Base-by-base conservation (phyloP, 2,797 vertebrate species). In the Peromyscus eremicus region DNA sequence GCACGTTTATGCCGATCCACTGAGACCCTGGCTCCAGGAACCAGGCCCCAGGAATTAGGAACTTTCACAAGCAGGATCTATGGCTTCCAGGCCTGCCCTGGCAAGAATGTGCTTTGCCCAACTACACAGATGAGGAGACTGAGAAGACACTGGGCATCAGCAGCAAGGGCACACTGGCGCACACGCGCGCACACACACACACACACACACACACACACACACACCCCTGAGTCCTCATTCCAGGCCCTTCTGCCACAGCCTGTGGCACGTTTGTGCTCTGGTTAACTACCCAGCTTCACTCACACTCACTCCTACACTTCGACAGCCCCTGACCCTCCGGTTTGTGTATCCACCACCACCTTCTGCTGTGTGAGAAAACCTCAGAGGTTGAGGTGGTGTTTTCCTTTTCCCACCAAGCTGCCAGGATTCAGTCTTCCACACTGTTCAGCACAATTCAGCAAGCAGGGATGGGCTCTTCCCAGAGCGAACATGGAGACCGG, bases 191-290 rank as follows among this genome's bases (percentile, higher is more conserved):
- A 21, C 57, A 57, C 57, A 57, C 19, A 57, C 57, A 57, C 5
- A 60, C 60, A 62, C 57, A 57, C 55, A 57, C 55, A 57, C 55
- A 57, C 55, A 57, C 55, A 57, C 55, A 57, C 55, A 57, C 57
- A 60, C 34, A 57, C 68, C 29, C 46, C 16, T 43, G 8, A 0
- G 25, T 25, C 29, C 52, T 62, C 60, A 46, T 55, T 52, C 43
- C 68, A 6, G 3, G 57, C 21, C 91, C 14, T 16, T 17, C 71
- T 4, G 0, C 4, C 2, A 8, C 0, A 23, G 46, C 0, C 19
- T 3, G 14, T 25, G 27, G 4, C 2, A 4, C 5, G 0, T 16
- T 12, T 27, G 17, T 11, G 16, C 34, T 10, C 27, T 55, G 0
- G n/a, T 68, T 34, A 19, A 6, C 62, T 21, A 37, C 27, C 34